phyloP scores from a whole-genome alignment of 2,797 vertebrate genomes.

The Ceyx erithaca region DNA sequence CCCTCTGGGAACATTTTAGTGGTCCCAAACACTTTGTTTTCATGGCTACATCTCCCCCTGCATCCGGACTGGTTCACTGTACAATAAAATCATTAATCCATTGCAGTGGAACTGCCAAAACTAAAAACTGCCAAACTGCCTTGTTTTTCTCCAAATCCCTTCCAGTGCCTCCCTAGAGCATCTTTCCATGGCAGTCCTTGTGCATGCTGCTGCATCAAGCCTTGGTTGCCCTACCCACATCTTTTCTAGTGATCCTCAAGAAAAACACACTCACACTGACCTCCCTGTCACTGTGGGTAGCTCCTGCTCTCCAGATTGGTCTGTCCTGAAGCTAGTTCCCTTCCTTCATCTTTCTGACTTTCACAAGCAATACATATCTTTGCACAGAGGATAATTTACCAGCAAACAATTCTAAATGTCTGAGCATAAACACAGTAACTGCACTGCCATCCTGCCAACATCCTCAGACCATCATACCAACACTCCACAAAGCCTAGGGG shows the following conservation, averaged over 20 bases:
- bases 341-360: not conserved
- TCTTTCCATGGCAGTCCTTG: not conserved
- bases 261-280: not conserved
- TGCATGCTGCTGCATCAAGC: not conserved
- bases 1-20: not conserved
- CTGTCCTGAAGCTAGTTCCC: not conserved
- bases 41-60: not conserved
- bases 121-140: too few species aligned
- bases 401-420: not conserved
- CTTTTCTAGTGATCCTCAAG: not conserved
- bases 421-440: not conserved
- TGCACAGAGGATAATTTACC: not conserved
- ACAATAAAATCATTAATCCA: not conserved
- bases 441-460: not conserved
- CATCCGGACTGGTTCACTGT: not conserved
- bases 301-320: not conserved
- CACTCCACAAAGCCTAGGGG: not conserved
- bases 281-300: not conserved
- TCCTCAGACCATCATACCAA: not conserved
- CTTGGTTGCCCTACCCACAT: not conserved
- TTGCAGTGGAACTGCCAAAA: not conserved
- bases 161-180: not conserved
- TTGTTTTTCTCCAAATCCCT: not conserved
- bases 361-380: not conserved
- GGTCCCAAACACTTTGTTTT: not conserved